Evolutionary conservation across 2,888 invertebrate genomes (phyloP).

Genomic region (Cyclophora albipunctata): DNA sequence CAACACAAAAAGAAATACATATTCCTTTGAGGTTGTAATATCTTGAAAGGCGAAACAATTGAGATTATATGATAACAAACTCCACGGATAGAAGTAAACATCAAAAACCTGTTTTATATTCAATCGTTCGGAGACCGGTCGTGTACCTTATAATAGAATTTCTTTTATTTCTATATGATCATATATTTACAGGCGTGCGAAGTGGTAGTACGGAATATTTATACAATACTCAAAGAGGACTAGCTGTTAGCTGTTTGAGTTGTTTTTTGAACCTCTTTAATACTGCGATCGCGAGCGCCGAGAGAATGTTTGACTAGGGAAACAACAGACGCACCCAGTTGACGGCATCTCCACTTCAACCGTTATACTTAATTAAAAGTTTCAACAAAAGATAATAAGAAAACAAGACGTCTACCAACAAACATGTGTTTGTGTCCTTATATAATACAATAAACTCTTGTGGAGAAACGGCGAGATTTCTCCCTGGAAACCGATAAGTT

Average conservation of each 20-base stretch:
- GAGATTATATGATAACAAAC: slow-evolving; percentile 26
- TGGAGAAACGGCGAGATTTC: slow-evolving; percentile 12
- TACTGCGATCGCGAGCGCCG: neutral
- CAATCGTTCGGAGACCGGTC: slow-evolving; percentile 22
- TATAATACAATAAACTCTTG: slow-evolving; percentile 9
- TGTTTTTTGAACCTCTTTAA: slow-evolving; percentile 9
- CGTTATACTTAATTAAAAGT: slow-evolving; percentile 32
- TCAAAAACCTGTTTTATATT: slow-evolving; percentile 30
- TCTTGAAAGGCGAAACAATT: slow-evolving; percentile 26
- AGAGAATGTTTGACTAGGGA: slow-evolving; percentile 7
- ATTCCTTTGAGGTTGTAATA: slow-evolving; percentile 16
- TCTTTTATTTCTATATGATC: slow-evolving; percentile 21
- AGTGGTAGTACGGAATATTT: neutral
- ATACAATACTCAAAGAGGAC: slow-evolving; percentile 4
- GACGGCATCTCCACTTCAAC: slow-evolving; percentile 11
- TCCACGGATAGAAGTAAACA: slow-evolving; percentile 21
- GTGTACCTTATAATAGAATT: slow-evolving; percentile 17
- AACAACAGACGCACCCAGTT: slow-evolving; percentile 5
- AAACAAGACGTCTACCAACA: slow-evolving; percentile 14
- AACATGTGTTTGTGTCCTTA: slow-evolving; percentile 4
- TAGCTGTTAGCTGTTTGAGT: slow-evolving; percentile 7
- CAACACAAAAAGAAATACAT: slow-evolving; percentile 13
- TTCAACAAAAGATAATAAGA: slow-evolving; percentile 23
- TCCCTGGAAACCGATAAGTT: slow-evolving; percentile 25
- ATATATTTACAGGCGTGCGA: slow-evolving; percentile 15